Percentiles rank a stretch among this genome's conserved stretches.
phyloP scores from a whole-genome alignment of 2,797 vertebrate species.

The Arremon aurantiirostris region DNA sequence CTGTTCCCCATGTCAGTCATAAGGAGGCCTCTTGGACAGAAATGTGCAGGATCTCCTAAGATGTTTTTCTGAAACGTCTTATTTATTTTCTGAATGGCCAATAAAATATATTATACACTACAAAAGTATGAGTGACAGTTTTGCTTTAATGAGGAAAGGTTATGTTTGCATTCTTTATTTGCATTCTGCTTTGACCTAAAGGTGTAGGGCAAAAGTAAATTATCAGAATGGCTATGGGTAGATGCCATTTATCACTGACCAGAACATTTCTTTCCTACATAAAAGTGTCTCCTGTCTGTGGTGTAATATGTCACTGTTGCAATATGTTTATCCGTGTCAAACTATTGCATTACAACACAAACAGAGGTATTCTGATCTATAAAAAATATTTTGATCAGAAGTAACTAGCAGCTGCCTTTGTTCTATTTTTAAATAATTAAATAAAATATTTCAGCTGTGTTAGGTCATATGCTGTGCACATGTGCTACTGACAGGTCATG shows the following conservation, averaged over 20 bases:
- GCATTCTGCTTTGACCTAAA: neutral
- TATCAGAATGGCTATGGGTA: neutral
- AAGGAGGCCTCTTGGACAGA: neutral
- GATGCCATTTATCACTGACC: neutral
- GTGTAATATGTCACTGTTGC: slow-evolving; percentile 49
- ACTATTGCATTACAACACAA: slow-evolving; percentile 54
- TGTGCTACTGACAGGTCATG: neutral
- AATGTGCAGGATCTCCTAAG: neutral
- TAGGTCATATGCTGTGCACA: neutral
- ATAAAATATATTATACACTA: accelerated
- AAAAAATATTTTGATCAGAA: slow-evolving; percentile 22
- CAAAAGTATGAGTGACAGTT: neutral
- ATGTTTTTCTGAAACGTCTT: neutral
- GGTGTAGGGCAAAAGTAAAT: neutral
- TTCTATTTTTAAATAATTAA: slow-evolving; percentile 57
- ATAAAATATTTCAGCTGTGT: slow-evolving; percentile 23
- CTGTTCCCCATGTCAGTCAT: neutral
- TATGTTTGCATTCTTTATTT: neutral
- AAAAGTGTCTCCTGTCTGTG: slow-evolving; percentile 13
- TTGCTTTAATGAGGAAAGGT: neutral
- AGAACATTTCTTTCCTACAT: slow-evolving; percentile 13
- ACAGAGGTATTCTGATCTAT: slow-evolving; percentile 27
- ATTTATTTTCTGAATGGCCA: neutral
- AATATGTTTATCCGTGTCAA: slow-evolving; percentile 28
- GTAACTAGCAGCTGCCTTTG: slow-evolving; percentile 42